Evolutionary conservation across 2,888 invertebrate species (phyloP), one percentile per base, ranked within the genome.

Genomic region (Candidula unifasciata): DNA sequence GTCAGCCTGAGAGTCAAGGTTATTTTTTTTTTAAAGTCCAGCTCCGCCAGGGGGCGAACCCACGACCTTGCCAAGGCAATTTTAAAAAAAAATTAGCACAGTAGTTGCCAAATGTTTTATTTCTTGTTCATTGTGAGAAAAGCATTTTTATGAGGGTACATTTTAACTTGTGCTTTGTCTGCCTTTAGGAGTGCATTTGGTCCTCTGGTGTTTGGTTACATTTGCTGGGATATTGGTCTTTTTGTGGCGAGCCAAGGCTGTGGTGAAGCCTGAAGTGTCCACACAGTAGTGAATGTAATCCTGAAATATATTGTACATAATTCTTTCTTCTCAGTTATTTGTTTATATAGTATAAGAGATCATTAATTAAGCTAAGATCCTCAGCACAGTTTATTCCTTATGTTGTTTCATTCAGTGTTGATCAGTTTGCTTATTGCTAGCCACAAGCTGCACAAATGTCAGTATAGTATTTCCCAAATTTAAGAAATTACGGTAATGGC

Each of bases 231-330:
- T 60, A 5, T n/a, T 60, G 73, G 10, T 52, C 27, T 16, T 24
- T 16, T 74, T 27, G 21, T 44, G 73, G 27, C 10, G 52, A 37
- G 52, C 27, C 73, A 52, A 18, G 73, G n/a, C 52, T 44, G 52
- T 18, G 44, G 27, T 27, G 52, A 27, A 27, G 52, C 73, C 27
- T 52, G 3, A 21, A 60, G n/a, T 74, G 73, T n/a, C 71, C 37
- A 52, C 73, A 52, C 52, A n/a, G 44, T 74, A 44, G 27, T 44
- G 73, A 21, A 52, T 74, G 44, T 74, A 74, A 52, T 16, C 52
- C 44, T 74, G 35, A 52, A 52, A 13, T 52, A 44, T 74, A 52
- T 52, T 74, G 73, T 74, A 74, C 16, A 74, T 52, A 52, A 35
- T 27, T 74, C 52, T 52, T 27, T 52, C 52, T 52, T 52, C 44